Evolutionary conservation across 2,113 vertebrate genomes (phyloP).

Genomic region (Peromyscus maniculatus): DNA sequence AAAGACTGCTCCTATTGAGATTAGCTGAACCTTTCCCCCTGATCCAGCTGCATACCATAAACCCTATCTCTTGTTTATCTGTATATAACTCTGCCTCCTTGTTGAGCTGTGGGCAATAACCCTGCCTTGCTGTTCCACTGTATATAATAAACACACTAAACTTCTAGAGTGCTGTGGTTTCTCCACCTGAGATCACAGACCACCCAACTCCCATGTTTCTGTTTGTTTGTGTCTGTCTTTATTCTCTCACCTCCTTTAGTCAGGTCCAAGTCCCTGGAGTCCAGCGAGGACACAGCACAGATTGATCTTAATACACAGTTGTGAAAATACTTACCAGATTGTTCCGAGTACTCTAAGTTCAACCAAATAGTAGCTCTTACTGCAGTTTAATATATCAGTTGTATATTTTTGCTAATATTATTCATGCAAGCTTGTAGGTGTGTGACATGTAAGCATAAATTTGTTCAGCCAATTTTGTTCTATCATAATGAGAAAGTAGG

Average conservation of each 20-base stretch:
- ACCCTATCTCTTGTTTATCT: not conserved
- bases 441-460: not conserved
- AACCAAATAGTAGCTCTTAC: not conserved
- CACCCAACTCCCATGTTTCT: not conserved
- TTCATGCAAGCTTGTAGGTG: not conserved
- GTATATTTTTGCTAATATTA: not conserved
- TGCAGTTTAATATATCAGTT: not conserved
- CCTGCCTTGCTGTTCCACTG: not conserved
- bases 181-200: not conserved
- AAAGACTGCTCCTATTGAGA: not conserved
- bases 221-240: not conserved
- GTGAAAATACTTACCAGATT: not conserved
- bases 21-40: not conserved
- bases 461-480: not conserved
- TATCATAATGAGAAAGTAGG: not conserved
- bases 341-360: too few relatives aligned
- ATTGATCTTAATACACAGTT: not conserved
- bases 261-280: not conserved
- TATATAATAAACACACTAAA: not conserved
- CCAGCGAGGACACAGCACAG: not conserved
- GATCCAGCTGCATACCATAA: not conserved
- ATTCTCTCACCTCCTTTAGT: not conserved
- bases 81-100: too few relatives aligned
- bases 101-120: not conserved
- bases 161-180: too few relatives aligned